phyloP scores from a whole-genome alignment of 2,797 vertebrate genomes.

The Chiloscyllium punctatum region DNA sequence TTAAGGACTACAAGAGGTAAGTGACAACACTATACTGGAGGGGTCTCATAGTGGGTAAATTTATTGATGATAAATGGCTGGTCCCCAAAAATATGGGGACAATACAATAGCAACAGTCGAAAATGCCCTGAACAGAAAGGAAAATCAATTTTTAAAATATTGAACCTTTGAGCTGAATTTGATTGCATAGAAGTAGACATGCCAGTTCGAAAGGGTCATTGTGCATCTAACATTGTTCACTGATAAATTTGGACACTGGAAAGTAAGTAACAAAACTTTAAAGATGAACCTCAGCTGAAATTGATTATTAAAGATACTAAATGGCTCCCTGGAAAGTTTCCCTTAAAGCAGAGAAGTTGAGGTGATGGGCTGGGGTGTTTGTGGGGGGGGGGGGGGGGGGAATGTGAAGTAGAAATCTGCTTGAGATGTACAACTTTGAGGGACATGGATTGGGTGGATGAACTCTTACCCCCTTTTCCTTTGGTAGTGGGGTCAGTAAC shows the following conservation, averaged over 20 bases:
- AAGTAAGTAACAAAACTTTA: neutral
- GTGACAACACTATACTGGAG: neutral
- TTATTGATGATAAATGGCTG: neutral
- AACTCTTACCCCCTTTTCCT: too few relatives aligned
- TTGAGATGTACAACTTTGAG: too few relatives aligned
- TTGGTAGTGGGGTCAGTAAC: too few relatives aligned
- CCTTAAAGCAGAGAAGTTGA: neutral
- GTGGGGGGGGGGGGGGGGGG: too few relatives aligned
- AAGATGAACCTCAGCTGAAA: neutral
- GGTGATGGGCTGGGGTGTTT: too few relatives aligned
- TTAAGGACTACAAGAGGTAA: neutral
- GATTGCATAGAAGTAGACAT: neutral
- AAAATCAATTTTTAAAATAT: neutral
- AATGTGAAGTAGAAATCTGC: too few relatives aligned
- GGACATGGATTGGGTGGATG: too few relatives aligned
- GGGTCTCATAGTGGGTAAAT: neutral
- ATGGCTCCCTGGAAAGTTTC: neutral
- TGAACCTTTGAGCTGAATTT: neutral
- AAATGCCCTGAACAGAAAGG: neutral
- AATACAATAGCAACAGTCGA: neutral
- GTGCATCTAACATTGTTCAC: neutral
- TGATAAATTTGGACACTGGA: neutral
- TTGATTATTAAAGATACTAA: neutral
- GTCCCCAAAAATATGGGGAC: neutral
- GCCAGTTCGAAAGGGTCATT: neutral